Base-by-base conservation (phyloP, 2,113 vertebrate genomes). In the Corvus cornix region DNA sequence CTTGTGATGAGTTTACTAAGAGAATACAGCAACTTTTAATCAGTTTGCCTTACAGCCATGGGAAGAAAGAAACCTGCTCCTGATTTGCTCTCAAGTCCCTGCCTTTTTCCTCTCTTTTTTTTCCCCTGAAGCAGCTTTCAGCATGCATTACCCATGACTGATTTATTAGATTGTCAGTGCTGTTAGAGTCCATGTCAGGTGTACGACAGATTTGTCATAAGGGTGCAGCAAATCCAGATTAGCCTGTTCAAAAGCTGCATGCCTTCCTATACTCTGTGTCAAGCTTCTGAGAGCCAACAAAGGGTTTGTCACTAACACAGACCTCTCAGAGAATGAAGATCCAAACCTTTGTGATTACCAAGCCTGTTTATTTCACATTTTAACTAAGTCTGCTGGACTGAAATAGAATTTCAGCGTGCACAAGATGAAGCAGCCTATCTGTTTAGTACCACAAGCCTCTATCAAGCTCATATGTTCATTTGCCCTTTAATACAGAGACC, bases 141-240 rank as follows among this genome's bases (percentile, higher is more conserved):
- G 79, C 73, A 81, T 60, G 49, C 41, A 77, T 95, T 94, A 84
- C 21, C 78, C 53, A 13, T 43, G 90, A 89, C 35, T 93, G 95
- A 97, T 82, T 94, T 94, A 75, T 90, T 83, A 87, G 86, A 84
- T 39, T 78, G 83, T 58, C 93, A 90, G 66, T 75, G 66, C 62
- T 87, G 60, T 84, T 73, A 59, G 62, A 53, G 44, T 2, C 62
- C 5, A 0, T 79, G 86, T 87, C 92, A 92, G 64, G 60, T 75
- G 6, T 14, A 53, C 7, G 37, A 51, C 68, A 94, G 73, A 82
- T 93, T 64, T 96, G 62, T 84, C 92, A 84, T 51, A 76, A 75
- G 39, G 31, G 28, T 56, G 58, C n/a, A 82, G 92, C 66, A 94
- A 75, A 75, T 37, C 41, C 37, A 52, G 20, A 86, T 77, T 72